Evolutionary conservation across 2,113 vertebrate species (phyloP), one percentile per base, ranked within the genome.

Genomic region (Antechinus flavipes): DNA sequence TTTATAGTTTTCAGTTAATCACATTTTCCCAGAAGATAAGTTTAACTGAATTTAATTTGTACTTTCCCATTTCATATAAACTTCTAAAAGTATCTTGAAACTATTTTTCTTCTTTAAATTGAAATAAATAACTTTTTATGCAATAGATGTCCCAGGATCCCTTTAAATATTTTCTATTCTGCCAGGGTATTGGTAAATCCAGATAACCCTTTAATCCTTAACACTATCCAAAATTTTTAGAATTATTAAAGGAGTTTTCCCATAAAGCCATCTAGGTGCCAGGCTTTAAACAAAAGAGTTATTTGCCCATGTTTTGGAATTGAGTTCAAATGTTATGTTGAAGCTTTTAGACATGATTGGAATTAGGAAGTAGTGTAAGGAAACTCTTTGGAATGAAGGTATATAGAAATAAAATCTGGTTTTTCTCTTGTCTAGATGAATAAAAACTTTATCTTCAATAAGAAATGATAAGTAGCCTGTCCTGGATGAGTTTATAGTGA

Each of bases 191-290:
- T 84, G 68, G 6, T 42, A 84, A 84, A 42, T 84, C 68, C 68
- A 42, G 19, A 84, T 84, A 49, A 7, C 90, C 52, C 54, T 26
- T 92, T 84, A 49, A 7, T 91, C 52, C 54, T 26, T 92, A 94
- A n/a, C 1, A 10, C 93, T 93, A 91, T 93, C 92, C 68, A 94
- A 91, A 76, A n/a, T 54, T 94, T 96, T 90, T 9, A 91, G 92
- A 50, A 47, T 35, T 54, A 16, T 95, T 93, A 47, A 25, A 46
- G 49, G 91, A 52, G 12, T 89, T 93, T 96, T 90, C 46, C 91
- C 58, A 61, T 30, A 47, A 84, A 93, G n/a, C 14, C 11, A 2
- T 91, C 53, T 84, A 91, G 68, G 27, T 68, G 14, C 54, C 95
- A 96, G 95, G 93, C 90, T 56, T 90, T 91, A 90, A 89, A 56